These are phyloP conservation scores for Desmophyllum pertusum DNA, from an alignment of 92 coral and sea anemone species.

Conservation along the genomic window DNA sequence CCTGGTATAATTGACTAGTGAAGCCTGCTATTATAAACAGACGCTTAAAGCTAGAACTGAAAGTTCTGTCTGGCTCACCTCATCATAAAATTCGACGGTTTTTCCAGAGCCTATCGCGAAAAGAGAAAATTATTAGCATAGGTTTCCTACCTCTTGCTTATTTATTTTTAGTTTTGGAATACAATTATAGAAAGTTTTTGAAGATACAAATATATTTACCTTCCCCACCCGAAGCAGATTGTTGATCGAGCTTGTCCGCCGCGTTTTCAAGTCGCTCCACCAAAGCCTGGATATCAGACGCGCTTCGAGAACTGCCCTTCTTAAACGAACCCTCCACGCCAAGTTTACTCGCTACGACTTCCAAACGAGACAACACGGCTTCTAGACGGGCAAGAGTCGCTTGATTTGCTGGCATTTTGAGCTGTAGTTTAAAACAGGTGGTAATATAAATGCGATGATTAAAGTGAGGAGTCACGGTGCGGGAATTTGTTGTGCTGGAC, in stretches of 20 bases:
- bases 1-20: neutral
- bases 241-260: slow-evolving; percentile 54
- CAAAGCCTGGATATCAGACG: slow-evolving; percentile 40
- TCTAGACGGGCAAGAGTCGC: slow-evolving; percentile 31
- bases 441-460: neutral
- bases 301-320: slow-evolving; percentile 21
- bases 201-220: neutral
- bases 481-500: slow-evolving; percentile 2
- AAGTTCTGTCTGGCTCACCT: too few species aligned
- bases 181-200: neutral
- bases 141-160: neutral
- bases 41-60: neutral
- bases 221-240: slow-evolving; percentile 13
- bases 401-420: slow-evolving; percentile 40
- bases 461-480: slow-evolving; percentile 25
- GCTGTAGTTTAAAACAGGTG: slow-evolving; percentile 26
- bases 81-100: slow-evolving; percentile 54
- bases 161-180: neutral
- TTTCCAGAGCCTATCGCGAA: slow-evolving; percentile 31
- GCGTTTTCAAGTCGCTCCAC: slow-evolving; percentile 58
- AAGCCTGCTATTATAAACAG: slow-evolving; percentile 17
- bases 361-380: slow-evolving; percentile 36
- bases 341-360: slow-evolving; percentile 33
- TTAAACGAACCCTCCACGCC: slow-evolving; percentile 28
- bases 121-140: neutral